Evolutionary conservation across 92 coral and sea anemone genomes (phyloP), one percentile per base, ranked within the genome.

Genomic region (Siderastrea siderea): DNA sequence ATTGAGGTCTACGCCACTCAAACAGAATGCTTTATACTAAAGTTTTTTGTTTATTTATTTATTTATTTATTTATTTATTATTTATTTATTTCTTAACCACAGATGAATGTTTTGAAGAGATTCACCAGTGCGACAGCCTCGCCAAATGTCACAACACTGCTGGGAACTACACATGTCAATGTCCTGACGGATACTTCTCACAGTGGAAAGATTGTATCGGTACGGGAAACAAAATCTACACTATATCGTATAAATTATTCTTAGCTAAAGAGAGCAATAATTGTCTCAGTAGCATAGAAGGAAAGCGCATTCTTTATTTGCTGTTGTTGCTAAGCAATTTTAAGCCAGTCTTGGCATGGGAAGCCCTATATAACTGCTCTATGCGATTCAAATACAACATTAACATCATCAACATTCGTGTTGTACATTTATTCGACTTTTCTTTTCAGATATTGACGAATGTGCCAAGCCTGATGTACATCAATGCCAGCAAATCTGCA

Each of bases 91-190:
- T 71, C 1, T 65, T 84, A 14, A 46, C 80, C 15, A 50, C 43
- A 98, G 99, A 98, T 85, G 99, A 98, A 81, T 98, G 99, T 59
- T 73, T 89, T 48, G 81, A 67, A 66, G 99, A 92, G 26, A 87
- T 66, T 19, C 99, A 98, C 79, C 70, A 87, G 54, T 98, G 99
- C 68, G 98, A 92, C 69, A 81, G 87, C 17, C 94, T 90, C 54
- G 94, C 99, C 48, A 87, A 84, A 6, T 98, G 99, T 89, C 77
- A 90, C n/a, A 98, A 98, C 80, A 90, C 92, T 3, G 93, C 92
- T 26, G 99, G 99, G 9, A 98, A 98, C 88, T 98, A 98, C 81
- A 64, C 99, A 4, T 98, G 99, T 77, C 62, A 82, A 13, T 98
- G 99, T 74, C 99, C 99, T 13, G 60, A 90, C 54, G 99, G 99